Percentiles rank a stretch among this genome's conserved stretches.
Evolutionary conservation across 37 sponge, comb jelly and placozoan species (phyloP).

Genomic region (Chondrilla cf. caribensis): DNA sequence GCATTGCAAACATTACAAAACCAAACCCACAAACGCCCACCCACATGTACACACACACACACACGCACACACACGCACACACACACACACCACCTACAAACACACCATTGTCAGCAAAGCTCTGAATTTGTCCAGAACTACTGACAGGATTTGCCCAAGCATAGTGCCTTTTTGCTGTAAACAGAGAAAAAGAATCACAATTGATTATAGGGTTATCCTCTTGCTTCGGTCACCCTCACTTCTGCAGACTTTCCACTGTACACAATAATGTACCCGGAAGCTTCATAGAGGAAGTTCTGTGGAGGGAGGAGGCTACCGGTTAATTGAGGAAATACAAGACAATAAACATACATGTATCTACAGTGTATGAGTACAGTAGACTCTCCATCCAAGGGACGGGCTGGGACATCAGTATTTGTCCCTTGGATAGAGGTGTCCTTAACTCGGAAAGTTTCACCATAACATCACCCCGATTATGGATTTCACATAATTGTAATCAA

Average conservation of each 20-base stretch:
- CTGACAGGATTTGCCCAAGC: conserved; percentile 33
- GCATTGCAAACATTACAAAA: no score
- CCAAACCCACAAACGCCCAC: no score
- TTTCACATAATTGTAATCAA: no score
- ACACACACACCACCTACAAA: not conserved
- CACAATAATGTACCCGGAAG: conserved; percentile 74
- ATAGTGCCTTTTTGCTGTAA: conserved; percentile 36
- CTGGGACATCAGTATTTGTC: no score
- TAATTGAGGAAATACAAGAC: no score
- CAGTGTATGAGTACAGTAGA: not conserved
- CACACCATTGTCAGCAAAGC: conserved; percentile 36
- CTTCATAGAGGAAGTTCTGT: conserved; percentile 79
- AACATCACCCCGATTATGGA: no score
- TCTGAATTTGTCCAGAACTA: conserved; percentile 40
- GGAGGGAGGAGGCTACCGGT: no score
- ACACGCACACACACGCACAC: conserved; percentile 15
- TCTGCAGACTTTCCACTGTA: conserved; percentile 52
- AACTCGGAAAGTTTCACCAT: no score
- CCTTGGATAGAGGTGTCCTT: no score
- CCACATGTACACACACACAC: not conserved
- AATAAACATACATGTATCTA: not conserved
- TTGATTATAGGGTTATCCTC: no score
- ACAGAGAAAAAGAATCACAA: not conserved
- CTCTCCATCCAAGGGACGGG: no score
- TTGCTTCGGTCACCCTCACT: conserved; percentile 15